Evolutionary conservation across 2,888 invertebrate species (phyloP), one percentile per base, ranked within the genome.

Genomic region (Andrena chrysosceles): DNA sequence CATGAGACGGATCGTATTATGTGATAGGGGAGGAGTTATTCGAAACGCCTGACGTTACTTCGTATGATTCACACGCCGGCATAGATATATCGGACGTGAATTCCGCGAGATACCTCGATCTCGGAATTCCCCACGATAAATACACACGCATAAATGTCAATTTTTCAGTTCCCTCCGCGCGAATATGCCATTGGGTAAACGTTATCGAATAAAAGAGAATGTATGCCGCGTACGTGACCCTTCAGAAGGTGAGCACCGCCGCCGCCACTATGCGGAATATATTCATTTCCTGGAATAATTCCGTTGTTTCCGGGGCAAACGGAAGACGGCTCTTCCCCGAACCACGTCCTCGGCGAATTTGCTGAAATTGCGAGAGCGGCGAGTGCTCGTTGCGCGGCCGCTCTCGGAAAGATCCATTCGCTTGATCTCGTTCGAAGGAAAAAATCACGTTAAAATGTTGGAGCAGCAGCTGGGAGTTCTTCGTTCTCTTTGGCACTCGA

Each of bases 1-100:
- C 84, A 63, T 73, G 54, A 70, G 67, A 49, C 49, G 76, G 73
- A 79, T 84, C 83, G 69, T 70, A 84, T 83, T 84, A 84, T 66
- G 68, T 59, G 84, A 79, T 79, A 77, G 26, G 56, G 31, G 10
- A 35, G 64, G 42, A 73, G 73, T 77, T 70, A 77, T 79, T 83
- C 76, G 78, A 73, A 70, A 62, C 63, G 62, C 73, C 67, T 70
- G 83, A 49, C 69, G 79, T 84, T 79, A 70, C 63, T 83, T 73
- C 79, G 79, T 77, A 73, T 77, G 76, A 84, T 77, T 66, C 70
- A 23, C 62, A 23, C 35, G 48, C 35, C 62, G 13, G 6, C 26
- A 13, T 20, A 6, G 29, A 70, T 70, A 74, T 73, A 73, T 74
- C 63, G 52, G 56, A 69, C 54, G 73, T 52, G 70, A 79, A 74